These are phyloP conservation scores for Platerodrilus igneus DNA, from an alignment of 2,888 invertebrate species.

Conservation along the genomic window DNA sequence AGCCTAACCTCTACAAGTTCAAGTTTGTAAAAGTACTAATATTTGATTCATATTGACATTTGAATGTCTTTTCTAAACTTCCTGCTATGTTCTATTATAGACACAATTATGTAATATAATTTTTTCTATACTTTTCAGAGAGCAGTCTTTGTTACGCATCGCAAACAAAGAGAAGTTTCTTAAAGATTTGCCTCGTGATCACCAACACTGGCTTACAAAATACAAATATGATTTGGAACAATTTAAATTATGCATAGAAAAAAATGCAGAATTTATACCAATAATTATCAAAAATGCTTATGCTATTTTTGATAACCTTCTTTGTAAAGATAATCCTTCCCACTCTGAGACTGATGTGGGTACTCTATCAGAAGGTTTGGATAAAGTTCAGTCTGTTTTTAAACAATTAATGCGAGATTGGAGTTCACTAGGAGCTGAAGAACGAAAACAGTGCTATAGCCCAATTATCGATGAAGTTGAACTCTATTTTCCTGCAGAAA, in stretches of 20 bases:
- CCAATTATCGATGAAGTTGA: constrained; percentile 85
- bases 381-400: constrained; percentile 87
- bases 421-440: constrained; percentile 78
- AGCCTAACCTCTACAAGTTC: too few relatives aligned
- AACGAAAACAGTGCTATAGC: constrained; percentile 81
- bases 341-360: constrained; percentile 41
- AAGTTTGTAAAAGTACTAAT: too few relatives aligned
- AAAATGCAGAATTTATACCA: constrained; percentile 62
- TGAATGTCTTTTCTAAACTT: too few relatives aligned
- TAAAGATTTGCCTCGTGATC: constrained; percentile 64
- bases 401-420: constrained; percentile 98
- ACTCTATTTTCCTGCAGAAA: constrained; percentile 62
- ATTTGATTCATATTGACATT: too few relatives aligned
- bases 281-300: constrained; percentile 75
- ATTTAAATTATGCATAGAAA: constrained; percentile 74
- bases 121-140: constrained; percentile 48
- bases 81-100: not conserved
- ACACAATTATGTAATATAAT: too few relatives aligned
- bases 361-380: constrained; percentile 53
- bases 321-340: constrained; percentile 35
- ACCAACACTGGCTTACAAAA: constrained; percentile 69
- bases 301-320: constrained; percentile 77
- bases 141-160: constrained; percentile 70
- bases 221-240: constrained; percentile 72
- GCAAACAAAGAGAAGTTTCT: constrained; percentile 73